Percentiles rank a stretch among this genome's conserved stretches.
phyloP scores from a whole-genome alignment of 2,113 vertebrate species.

The Hippolais icterina region DNA sequence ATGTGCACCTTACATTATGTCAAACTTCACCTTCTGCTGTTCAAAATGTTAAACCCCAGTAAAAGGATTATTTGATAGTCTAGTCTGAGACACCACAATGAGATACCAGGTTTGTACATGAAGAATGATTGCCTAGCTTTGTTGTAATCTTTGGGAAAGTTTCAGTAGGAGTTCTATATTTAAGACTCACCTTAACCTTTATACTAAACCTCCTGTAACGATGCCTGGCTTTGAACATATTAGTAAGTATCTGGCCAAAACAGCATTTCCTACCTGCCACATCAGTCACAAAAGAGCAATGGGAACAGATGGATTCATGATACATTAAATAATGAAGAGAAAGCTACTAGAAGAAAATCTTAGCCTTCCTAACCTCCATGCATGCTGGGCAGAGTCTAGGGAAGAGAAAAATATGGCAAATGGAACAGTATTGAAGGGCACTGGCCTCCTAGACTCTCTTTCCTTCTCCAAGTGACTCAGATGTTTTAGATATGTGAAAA shows the following conservation, averaged over 20 bases:
- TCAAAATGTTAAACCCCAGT: not conserved
- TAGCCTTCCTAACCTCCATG: not conserved
- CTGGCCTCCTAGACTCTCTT: not conserved
- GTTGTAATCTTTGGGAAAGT: not conserved
- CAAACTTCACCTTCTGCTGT: not conserved
- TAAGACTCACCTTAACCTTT: not conserved
- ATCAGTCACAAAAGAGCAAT: not conserved
- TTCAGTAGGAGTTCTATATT: not conserved
- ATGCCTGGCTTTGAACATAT: not conserved
- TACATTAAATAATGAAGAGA: not conserved
- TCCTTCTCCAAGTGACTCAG: not conserved
- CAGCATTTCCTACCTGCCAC: not conserved
- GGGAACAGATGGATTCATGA: not conserved
- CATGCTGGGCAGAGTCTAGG: not conserved
- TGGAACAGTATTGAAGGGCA: rapidly evolving
- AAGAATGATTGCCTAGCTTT: not conserved
- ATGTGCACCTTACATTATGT: not conserved
- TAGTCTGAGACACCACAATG: not conserved
- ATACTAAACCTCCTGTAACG: not conserved
- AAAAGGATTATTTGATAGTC: not conserved
- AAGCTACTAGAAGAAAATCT: not conserved
- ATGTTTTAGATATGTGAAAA: not conserved
- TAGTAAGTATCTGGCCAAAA: not conserved
- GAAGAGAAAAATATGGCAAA: not conserved
- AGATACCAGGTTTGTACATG: not conserved